phyloP scores from a whole-genome alignment of 2,888 invertebrate species.

The Noctua comes region DNA sequence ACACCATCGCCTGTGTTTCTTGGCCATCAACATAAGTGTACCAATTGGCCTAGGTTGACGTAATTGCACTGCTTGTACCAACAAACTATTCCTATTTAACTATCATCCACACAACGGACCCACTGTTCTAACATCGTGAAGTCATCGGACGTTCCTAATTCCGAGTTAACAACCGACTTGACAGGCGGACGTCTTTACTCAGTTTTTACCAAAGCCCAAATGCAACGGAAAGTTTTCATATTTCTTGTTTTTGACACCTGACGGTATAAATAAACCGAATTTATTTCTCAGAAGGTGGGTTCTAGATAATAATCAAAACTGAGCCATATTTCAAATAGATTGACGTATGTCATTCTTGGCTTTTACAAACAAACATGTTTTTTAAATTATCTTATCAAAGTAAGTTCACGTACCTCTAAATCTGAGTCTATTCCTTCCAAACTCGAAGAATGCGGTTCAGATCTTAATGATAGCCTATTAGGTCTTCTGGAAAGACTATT shows the following conservation, averaged over 20 bases:
- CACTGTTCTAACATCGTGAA: slow-evolving; percentile 63
- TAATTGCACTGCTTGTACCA: slow-evolving; percentile 68
- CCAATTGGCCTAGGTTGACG: slow-evolving; percentile 68
- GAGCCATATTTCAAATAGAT: slow-evolving; percentile 46
- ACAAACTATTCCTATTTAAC: slow-evolving; percentile 70
- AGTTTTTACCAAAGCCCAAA: slow-evolving; percentile 28
- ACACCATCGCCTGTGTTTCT: slow-evolving; percentile 62
- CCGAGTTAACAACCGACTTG: slow-evolving; percentile 52
- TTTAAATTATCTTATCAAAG: slow-evolving; percentile 33
- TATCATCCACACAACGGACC: slow-evolving; percentile 64
- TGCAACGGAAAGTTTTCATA: slow-evolving; percentile 44
- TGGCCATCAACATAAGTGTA: slow-evolving; percentile 66
- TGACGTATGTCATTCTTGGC: slow-evolving; percentile 37
- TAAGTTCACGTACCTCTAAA: slow-evolving; percentile 87
- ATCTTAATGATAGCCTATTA: slow-evolving; percentile 78
- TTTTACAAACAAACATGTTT: slow-evolving; percentile 39
- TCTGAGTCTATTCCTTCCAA: slow-evolving; percentile 91
- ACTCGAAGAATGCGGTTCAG: slow-evolving; percentile 83
- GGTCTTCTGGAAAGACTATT: slow-evolving; percentile 83
- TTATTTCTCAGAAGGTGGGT: slow-evolving; percentile 37
- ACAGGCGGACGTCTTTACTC: slow-evolving; percentile 54
- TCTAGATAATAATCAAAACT: slow-evolving; percentile 40
- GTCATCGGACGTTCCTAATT: slow-evolving; percentile 61
- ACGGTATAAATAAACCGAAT: slow-evolving; percentile 36
- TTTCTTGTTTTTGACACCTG: slow-evolving; percentile 37